Base-by-base conservation (phyloP, 2,888 invertebrate genomes). In the Drosophila mayaguana region DNA sequence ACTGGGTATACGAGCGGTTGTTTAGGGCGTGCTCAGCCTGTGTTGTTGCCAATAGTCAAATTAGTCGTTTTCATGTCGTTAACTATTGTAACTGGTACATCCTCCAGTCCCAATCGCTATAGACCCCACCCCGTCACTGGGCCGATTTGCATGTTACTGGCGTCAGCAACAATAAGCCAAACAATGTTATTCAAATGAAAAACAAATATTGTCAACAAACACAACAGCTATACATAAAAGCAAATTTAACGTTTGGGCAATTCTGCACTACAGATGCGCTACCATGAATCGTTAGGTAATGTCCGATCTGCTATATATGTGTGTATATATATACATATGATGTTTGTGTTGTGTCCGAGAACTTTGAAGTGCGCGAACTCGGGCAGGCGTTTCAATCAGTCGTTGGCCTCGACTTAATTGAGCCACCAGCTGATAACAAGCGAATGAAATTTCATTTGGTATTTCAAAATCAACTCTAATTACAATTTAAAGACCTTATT, bases 61-160 rank as follows among this genome's bases (percentile, higher is more conserved):
- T 86, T 88, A 84, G 79, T 78, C 75, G 75, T 70, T 81, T 88
- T 88, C 84, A 84, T 88, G 88, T 86, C 84, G 88, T 84, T 88
- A 84, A 84, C 83, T 75, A 84, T 84, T 86, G 88, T 88, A 84
- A 88, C 88, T 88, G 87, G 86, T 79, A 88, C 87, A 88, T 88
- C 60, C 70, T 78, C 34, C 51, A 61, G 40, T 54, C 54, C 54
- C 54, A 28, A 20, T 22, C 36, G 20, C 62, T 46, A 18, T 28
- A 46, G 51, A 42, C 25, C 43, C 16, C 34, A 14, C 18, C 16
- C 59, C n/a, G 18, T 28, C 20, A 38, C 28, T 59, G 34, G 48
- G 34, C 62, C 80, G 42, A 79, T 75, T 79, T 80, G 78, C 78
- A 79, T 75, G 80, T 75, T 66, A 32, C 40, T 51, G 76, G 76